Conservation (phyloP, 2,888 invertebrate genomes). For the Drosophila fulvimacula region DNA sequence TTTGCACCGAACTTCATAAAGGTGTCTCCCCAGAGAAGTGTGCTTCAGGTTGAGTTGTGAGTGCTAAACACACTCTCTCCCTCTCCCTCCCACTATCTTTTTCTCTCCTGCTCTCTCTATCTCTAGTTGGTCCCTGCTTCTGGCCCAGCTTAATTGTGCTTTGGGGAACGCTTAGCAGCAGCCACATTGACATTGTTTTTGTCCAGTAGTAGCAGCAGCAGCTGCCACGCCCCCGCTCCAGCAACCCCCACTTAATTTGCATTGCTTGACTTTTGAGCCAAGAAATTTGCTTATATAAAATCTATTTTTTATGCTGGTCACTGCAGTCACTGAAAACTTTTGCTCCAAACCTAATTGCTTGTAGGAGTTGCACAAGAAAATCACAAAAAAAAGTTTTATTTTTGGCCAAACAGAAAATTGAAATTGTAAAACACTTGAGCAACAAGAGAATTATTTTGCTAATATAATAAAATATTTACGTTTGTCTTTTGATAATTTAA, state of each 20-base stretch:
- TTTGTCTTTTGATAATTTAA: not conserved
- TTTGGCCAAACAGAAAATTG: not conserved
- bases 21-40: slow-evolving; percentile 58
- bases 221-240: not conserved
- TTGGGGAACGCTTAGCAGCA: slow-evolving; percentile 56
- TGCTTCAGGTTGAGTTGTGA: slow-evolving; percentile 44
- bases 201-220: slow-evolving; percentile 12
- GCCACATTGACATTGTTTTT: slow-evolving; percentile 55
- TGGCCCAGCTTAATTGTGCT: slow-evolving; percentile 50
- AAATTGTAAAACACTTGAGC: slow-evolving; percentile 11
- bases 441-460: not conserved
- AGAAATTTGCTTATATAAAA: slow-evolving; percentile 44
- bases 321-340: slow-evolving; percentile 30
- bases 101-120: not conserved
- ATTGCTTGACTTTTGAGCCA: slow-evolving; percentile 61
- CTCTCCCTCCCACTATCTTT: not conserved
- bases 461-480: not conserved
- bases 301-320: slow-evolving; percentile 46
- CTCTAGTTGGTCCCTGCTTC: slow-evolving; percentile 5
- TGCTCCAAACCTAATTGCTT: slow-evolving; percentile 44
- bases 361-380: slow-evolving; percentile 20
- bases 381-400: not conserved
- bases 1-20: slow-evolving; percentile 55
- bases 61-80: not conserved
- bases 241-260: slow-evolving; percentile 31